phyloP scores from a whole-genome alignment of 1,140 invertebrate genomes.

The Drosophila eugracilis region DNA sequence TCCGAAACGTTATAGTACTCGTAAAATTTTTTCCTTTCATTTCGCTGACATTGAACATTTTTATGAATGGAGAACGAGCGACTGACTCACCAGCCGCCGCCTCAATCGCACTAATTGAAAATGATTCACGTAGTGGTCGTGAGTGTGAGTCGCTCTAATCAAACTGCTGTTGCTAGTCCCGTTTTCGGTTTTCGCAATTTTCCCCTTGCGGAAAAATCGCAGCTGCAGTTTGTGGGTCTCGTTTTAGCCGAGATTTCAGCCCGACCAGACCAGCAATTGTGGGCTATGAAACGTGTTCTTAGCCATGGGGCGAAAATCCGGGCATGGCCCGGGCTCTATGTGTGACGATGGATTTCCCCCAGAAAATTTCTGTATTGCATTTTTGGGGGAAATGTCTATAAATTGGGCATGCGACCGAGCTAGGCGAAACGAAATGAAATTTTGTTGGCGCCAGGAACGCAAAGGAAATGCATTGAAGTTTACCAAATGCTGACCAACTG shows the following conservation, averaged over 20 bases:
- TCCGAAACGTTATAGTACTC: slow-evolving; percentile 15
- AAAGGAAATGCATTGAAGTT: slow-evolving; percentile 31
- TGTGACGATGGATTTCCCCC: slow-evolving; percentile 32
- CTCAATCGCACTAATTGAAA: slow-evolving; percentile 76
- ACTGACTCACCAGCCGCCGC: slow-evolving; percentile 35
- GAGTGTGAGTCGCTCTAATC: slow-evolving; percentile 31
- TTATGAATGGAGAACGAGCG: slow-evolving; percentile 63
- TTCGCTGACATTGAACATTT: slow-evolving; percentile 70
- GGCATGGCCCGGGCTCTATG: slow-evolving; percentile 4
- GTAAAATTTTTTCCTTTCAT: slow-evolving; percentile 30
- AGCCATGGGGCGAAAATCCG: slow-evolving; percentile 8
- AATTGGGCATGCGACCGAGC: slow-evolving; percentile 32
- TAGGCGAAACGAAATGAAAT: slow-evolving; percentile 32
- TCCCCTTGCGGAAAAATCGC: slow-evolving; percentile 22
- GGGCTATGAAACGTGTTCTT: slow-evolving; percentile 40
- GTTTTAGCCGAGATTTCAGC: slow-evolving; percentile 48
- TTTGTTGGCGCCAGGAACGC: slow-evolving; percentile 26
- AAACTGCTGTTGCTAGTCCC: slow-evolving; percentile 26
- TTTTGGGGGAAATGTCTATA: slow-evolving; percentile 47
- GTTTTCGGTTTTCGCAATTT: slow-evolving; percentile 29
- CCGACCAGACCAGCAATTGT: slow-evolving; percentile 32
- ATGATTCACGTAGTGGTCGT: slow-evolving; percentile 57
- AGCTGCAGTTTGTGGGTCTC: slow-evolving; percentile 20
- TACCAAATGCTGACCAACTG: slow-evolving; percentile 26
- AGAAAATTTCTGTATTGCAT: slow-evolving; percentile 37